phyloP scores from a whole-genome alignment of 2,888 invertebrate species.

The Eupithecia subumbrata region DNA sequence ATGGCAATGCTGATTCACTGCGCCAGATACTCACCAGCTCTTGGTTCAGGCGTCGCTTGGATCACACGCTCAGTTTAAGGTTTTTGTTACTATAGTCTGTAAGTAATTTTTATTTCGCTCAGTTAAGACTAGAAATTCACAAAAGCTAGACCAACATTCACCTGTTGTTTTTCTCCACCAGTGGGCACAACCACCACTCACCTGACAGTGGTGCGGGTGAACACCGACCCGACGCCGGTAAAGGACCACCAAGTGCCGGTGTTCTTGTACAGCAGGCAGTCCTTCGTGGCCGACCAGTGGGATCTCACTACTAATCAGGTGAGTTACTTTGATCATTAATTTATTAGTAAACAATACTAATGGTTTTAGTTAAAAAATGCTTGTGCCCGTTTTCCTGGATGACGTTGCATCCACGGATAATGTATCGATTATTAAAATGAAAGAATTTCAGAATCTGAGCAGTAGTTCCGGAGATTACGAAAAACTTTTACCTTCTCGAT shows the following conservation, averaged over 20 bases:
- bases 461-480: neutral
- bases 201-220: constrained; percentile 88
- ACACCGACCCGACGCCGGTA: constrained; percentile 88
- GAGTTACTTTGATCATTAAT: constrained; percentile 32
- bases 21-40: too few species aligned
- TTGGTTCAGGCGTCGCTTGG: too few species aligned
- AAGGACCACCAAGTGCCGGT: constrained; percentile 92
- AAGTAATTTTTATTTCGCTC: too few species aligned
- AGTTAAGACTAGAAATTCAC: neutral
- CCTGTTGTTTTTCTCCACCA: constrained; percentile 58
- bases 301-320: constrained; percentile 93
- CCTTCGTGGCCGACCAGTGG: constrained; percentile 88
- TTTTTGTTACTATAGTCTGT: too few species aligned
- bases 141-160: neutral
- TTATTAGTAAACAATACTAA: neutral
- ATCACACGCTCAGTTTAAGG: too few species aligned
- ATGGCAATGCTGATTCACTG: too few species aligned
- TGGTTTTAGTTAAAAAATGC: neutral
- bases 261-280: constrained; percentile 87
- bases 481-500: too few species aligned
- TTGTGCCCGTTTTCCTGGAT: too few species aligned
- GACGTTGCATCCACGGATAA: too few species aligned
- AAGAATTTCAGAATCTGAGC: neutral
- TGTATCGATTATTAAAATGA: neutral
- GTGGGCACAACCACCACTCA: constrained; percentile 90